phyloP scores from a whole-genome alignment of 2,888 invertebrate species.

The Scaptomyza caliginosa region DNA sequence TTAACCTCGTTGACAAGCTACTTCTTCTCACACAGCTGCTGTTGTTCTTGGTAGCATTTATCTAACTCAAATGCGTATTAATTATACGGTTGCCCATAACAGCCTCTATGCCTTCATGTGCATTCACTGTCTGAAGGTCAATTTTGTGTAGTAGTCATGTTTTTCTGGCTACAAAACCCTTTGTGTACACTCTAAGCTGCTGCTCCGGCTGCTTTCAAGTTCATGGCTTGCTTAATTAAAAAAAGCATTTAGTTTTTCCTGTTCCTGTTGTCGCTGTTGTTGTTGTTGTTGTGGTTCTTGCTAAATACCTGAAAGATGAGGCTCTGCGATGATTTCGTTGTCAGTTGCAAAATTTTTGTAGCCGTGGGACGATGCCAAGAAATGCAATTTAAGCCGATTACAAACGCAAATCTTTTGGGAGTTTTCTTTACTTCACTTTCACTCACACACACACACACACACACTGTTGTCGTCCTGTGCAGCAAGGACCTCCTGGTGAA shows the following conservation, averaged over 20 bases:
- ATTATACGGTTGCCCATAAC: slow-evolving; percentile 43
- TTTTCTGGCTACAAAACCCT: neutral
- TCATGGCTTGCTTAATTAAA: slow-evolving; percentile 37
- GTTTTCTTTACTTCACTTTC: neutral
- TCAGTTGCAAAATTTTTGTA: slow-evolving; percentile 9
- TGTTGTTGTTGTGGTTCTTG: neutral
- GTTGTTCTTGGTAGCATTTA: slow-evolving; percentile 9
- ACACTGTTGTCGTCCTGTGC: neutral
- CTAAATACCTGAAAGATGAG: neutral
- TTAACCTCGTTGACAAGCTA: neutral
- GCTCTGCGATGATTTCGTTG: neutral
- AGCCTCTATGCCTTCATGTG: slow-evolving; percentile 39
- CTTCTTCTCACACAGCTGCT: neutral
- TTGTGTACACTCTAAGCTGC: slow-evolving; percentile 1
- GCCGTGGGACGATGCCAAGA: slow-evolving; percentile 16
- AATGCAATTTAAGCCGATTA: slow-evolving; percentile 72
- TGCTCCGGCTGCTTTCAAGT: slow-evolving; percentile 2
- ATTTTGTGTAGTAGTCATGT: neutral
- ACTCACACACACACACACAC: neutral
- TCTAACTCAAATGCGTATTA: slow-evolving; percentile 48
- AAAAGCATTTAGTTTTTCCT: neutral
- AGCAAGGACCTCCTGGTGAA: slow-evolving; percentile 14
- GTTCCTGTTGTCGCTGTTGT: neutral
- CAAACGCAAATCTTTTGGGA: slow-evolving; percentile 45
- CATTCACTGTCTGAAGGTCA: slow-evolving; percentile 42